phyloP scores from a whole-genome alignment of 2,888 invertebrate species.

The Folsomia candida region DNA sequence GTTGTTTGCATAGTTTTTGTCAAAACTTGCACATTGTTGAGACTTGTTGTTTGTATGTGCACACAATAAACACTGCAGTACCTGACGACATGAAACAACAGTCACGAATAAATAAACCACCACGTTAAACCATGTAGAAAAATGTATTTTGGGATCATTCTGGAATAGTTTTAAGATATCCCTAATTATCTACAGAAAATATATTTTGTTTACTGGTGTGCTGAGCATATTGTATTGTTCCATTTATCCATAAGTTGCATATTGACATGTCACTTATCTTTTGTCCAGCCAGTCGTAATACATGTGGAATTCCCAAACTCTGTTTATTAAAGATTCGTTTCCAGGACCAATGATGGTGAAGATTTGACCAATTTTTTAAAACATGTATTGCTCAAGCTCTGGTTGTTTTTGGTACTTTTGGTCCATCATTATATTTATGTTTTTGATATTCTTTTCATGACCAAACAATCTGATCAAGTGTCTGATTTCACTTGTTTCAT shows the following conservation, averaged over 20 bases:
- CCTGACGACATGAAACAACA: neutral
- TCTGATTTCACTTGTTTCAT: neutral
- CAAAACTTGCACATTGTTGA: neutral
- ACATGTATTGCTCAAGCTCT: too few species aligned
- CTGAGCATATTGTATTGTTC: neutral
- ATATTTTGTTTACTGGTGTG: neutral
- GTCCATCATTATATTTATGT: too few species aligned
- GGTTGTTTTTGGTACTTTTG: too few species aligned
- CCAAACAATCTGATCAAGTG: neutral
- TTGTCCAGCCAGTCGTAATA: too few species aligned
- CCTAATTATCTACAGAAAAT: too few species aligned
- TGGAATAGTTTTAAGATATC: too few species aligned
- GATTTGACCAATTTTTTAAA: too few species aligned
- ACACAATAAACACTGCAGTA: neutral
- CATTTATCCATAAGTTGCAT: neutral
- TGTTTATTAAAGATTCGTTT: too few species aligned
- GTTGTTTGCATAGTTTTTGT: conserved; percentile 10
- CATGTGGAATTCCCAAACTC: too few species aligned
- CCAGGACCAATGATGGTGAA: too few species aligned
- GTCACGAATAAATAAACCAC: neutral
- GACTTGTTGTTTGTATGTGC: neutral
- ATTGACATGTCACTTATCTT: neutral
- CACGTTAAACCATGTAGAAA: too few species aligned
- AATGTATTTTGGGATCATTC: too few species aligned
- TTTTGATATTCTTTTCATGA: neutral